Base-by-base conservation (phyloP, 2,888 invertebrate species). In the Volucella inflata region DNA sequence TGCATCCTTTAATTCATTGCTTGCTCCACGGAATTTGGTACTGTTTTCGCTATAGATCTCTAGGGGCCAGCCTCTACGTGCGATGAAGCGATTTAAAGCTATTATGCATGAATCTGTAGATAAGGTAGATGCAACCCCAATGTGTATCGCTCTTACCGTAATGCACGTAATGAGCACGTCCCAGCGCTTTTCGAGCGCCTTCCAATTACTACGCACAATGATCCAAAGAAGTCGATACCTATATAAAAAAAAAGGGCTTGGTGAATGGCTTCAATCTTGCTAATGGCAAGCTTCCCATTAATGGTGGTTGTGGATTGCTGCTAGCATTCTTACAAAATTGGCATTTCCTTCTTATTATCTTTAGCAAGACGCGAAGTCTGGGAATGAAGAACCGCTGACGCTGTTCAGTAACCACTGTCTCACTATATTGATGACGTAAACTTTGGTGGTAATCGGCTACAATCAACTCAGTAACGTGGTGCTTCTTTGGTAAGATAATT, bases 111-210 rank as follows among this genome's bases (percentile, higher is more conserved):
- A n/a, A n/a, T n/a, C n/a, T n/a, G n/a, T n/a, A n/a, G n/a, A n/a
- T n/a, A n/a, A n/a, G n/a, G 6, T 40, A 17, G 0, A 57, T 67
- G 16, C 57, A 40, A 10, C 83, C 16, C 77, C 65, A 6, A 87
- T 60, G 44, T 87, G 76, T 4, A 87, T 30, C 1, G 87, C 80
- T 1, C 87, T 55, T 59, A 78, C 72, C 10, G 81, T 74, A 17
- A 87, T 16, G 12, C 87, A 87, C 36, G 78, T 82, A 11, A 85
- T 74, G 0, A 82, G 42, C 8, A 85, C 85, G 46, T 72, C 70
- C 77, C 82, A 77, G 44, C 72, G 42, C 46, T 82, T 82, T 30
- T 76, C 76, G 57, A 55, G 10, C 40, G 68, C 44, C 77, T 60
- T 30, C 75, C 64, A 9, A 71, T 57, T 8, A 57, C 62, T 1